Evolutionary conservation across 2,888 invertebrate genomes (phyloP).

Genomic region (Dione vanillae): DNA sequence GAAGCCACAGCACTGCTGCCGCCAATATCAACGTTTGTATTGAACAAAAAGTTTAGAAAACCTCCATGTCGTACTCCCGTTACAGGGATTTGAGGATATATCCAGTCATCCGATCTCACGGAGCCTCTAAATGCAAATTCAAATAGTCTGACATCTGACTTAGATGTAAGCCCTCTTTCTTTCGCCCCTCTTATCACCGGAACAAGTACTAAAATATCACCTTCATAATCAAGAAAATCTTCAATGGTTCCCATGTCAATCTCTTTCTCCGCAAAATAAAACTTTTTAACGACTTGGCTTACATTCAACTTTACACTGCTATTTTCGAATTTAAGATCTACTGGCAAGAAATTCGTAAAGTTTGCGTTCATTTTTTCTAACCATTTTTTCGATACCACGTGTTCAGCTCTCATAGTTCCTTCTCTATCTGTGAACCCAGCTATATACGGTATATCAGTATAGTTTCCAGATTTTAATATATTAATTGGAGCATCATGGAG

Average conservation of each 20-base stretch:
- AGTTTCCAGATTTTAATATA: slow-evolving; percentile 63
- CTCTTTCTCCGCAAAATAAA: slow-evolving; percentile 61
- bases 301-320: slow-evolving; percentile 52
- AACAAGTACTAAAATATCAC: slow-evolving; percentile 66
- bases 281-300: slow-evolving; percentile 57
- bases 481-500: slow-evolving; percentile 66
- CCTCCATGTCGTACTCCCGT: slow-evolving; percentile 69
- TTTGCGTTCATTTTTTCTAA: slow-evolving; percentile 64
- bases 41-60: slow-evolving; percentile 68
- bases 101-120: slow-evolving; percentile 64
- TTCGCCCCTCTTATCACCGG: slow-evolving; percentile 64
- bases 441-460: slow-evolving; percentile 67
- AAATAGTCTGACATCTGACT: slow-evolving; percentile 60
- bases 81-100: slow-evolving; percentile 60
- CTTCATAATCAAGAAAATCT: slow-evolving; percentile 70
- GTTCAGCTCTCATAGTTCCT: slow-evolving; percentile 67
- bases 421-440: slow-evolving; percentile 68
- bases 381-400: slow-evolving; percentile 62
- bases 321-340: slow-evolving; percentile 60
- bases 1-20: slow-evolving; percentile 55
- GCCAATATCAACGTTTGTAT: slow-evolving; percentile 57
- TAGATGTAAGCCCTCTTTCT: slow-evolving; percentile 64
- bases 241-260: slow-evolving; percentile 64
- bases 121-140: slow-evolving; percentile 70
- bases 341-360: slow-evolving; percentile 68